These are phyloP conservation scores for Liasis olivaceus DNA, from an alignment of 2,797 vertebrate genomes.

Conservation along the genomic window DNA sequence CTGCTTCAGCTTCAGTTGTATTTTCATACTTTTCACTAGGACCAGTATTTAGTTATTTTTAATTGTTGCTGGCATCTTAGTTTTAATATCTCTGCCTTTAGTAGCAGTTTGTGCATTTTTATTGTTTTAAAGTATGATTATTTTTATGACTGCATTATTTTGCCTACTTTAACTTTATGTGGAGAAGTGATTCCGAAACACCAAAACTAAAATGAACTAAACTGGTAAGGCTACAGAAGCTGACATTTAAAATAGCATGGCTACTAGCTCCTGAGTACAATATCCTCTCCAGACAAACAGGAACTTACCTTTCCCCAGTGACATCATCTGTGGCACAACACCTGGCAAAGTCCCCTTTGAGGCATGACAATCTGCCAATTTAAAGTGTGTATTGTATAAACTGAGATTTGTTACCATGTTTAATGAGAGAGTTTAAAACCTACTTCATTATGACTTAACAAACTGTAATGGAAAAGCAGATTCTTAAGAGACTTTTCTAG, in stretches of 20 bases:
- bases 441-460: slow-evolving; percentile 8
- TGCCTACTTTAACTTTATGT: neutral
- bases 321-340: slow-evolving; percentile 12
- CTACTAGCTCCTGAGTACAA: neutral
- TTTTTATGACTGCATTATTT: neutral
- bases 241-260: slow-evolving; percentile 15
- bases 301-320: slow-evolving; percentile 16
- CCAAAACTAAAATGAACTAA: neutral
- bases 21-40: neutral
- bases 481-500: neutral
- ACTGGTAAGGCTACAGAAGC: neutral
- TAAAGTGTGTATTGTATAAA: slow-evolving; percentile 22
- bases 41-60: neutral
- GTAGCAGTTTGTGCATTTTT: neutral
- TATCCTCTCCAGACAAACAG: slow-evolving; percentile 22
- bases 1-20: neutral
- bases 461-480: slow-evolving; percentile 26
- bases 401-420: slow-evolving; percentile 26
- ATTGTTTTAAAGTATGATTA: neutral
- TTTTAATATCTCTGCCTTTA: neutral
- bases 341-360: neutral
- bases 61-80: neutral
- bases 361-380: slow-evolving; percentile 20
- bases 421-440: slow-evolving; percentile 18
- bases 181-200: neutral